Evolutionary conservation across 2,888 invertebrate species (phyloP).

Genomic region (Cetonia aurata): DNA sequence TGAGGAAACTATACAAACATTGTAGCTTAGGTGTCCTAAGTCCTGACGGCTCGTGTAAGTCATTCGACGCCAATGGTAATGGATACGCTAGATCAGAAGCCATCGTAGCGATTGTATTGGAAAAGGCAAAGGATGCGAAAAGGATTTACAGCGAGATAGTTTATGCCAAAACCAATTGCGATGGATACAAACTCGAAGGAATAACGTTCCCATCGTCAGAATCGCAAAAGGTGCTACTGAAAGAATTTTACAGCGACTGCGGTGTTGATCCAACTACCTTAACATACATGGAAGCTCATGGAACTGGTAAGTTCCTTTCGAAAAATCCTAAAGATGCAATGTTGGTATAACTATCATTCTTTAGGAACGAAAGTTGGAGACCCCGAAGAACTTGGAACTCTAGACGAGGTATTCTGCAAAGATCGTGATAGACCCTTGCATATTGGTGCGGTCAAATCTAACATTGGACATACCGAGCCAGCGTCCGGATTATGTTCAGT

Average conservation of each 20-base stretch:
- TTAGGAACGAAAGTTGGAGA: slow-evolving; percentile 85
- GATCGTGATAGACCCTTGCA: slow-evolving; percentile 81
- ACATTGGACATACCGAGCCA: slow-evolving; percentile 94
- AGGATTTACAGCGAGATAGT: slow-evolving; percentile 67
- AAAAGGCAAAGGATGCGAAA: slow-evolving; percentile 71
- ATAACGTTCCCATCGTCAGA: slow-evolving; percentile 65
- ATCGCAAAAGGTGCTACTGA: slow-evolving; percentile 73
- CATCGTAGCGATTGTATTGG: slow-evolving; percentile 77
- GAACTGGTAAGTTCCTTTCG: slow-evolving; percentile 25
- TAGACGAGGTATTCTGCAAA: slow-evolving; percentile 83
- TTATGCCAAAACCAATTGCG: slow-evolving; percentile 62
- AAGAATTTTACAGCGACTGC: slow-evolving; percentile 78
- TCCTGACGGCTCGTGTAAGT: slow-evolving; percentile 87
- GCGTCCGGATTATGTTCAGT: slow-evolving; percentile 86
- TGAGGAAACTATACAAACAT: not conserved
- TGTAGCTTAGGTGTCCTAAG: slow-evolving; percentile 82
- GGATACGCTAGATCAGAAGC: slow-evolving; percentile 89
- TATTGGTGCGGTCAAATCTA: slow-evolving; percentile 94
- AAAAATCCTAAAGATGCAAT: not conserved
- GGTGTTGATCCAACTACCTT: slow-evolving; percentile 77
- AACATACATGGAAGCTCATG: slow-evolving; percentile 85
- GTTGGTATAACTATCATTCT: no score
- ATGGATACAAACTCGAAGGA: slow-evolving; percentile 64
- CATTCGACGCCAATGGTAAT: slow-evolving; percentile 87
- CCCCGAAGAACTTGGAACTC: slow-evolving; percentile 89